Conservation (phyloP, 2,888 invertebrate species). For the Candidula unifasciata region DNA sequence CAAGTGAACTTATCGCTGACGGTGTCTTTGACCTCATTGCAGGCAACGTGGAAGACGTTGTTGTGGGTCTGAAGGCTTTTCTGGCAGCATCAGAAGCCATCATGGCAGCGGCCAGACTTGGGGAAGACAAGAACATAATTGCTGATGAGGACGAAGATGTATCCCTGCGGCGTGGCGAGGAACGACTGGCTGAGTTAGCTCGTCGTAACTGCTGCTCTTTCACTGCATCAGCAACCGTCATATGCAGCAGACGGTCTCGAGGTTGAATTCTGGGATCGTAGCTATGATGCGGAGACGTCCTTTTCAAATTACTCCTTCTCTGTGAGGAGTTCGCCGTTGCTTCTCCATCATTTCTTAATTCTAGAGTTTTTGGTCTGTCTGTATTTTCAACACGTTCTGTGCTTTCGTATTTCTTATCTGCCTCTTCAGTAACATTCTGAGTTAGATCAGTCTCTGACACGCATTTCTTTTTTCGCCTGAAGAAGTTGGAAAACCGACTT, state of each 20-base stretch:
- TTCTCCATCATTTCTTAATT: background rate
- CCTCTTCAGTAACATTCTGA: background rate
- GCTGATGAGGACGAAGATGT: background rate
- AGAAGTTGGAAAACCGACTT: constrained; percentile 54
- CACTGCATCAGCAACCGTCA: constrained; percentile 67
- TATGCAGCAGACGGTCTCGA: constrained; percentile 60
- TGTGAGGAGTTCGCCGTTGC: background rate
- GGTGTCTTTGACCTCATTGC: background rate
- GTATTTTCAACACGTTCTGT: constrained; percentile 43
- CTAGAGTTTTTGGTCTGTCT: constrained; percentile 29
- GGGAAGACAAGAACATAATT: constrained; percentile 5
- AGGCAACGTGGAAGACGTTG: background rate
- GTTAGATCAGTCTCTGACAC: constrained; percentile 54
- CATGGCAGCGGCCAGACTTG: background rate
- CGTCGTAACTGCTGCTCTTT: constrained; percentile 58
- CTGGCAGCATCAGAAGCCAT: background rate
- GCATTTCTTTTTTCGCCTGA: constrained; percentile 53
- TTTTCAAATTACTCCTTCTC: constrained; percentile 34
- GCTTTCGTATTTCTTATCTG: background rate
- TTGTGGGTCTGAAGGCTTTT: background rate
- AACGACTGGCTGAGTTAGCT: constrained; percentile 18
- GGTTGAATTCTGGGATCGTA: constrained; percentile 60
- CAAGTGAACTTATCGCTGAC: background rate
- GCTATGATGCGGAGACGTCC: constrained; percentile 41
- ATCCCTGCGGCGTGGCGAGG: background rate